Evolutionary conservation across 2,888 invertebrate species (phyloP).

Genomic region (Platynereis dumerilii): DNA sequence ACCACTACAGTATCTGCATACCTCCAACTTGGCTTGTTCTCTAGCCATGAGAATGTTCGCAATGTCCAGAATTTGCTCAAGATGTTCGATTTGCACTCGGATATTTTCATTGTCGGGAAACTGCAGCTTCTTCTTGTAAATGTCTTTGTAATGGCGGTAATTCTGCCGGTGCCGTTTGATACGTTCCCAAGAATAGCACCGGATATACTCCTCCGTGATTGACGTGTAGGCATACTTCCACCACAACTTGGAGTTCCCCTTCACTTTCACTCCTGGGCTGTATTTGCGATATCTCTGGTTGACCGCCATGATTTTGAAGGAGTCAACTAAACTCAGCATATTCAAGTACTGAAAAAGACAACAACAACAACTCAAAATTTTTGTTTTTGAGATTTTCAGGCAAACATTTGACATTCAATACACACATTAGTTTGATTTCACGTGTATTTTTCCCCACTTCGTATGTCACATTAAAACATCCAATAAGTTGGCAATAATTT

Average conservation of each 20-base stretch:
- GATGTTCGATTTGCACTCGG: constrained; percentile 75
- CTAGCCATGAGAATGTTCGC: constrained; percentile 79
- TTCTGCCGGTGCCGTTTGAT: constrained; percentile 73
- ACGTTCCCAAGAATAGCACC: constrained; percentile 77
- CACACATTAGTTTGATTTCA: too few species aligned
- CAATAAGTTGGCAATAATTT: too few species aligned
- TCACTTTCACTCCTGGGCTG: constrained; percentile 69
- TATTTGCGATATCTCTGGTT: constrained; percentile 73
- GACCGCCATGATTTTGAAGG: constrained; percentile 70
- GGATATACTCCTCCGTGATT: constrained; percentile 74
- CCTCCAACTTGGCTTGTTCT: constrained; percentile 80
- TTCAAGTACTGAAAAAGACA: constrained; percentile 70
- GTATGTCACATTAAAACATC: too few species aligned
- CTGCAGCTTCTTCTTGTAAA: constrained; percentile 75
- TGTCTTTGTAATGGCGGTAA: constrained; percentile 74
- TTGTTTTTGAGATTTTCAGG: too few species aligned
- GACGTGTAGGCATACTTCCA: constrained; percentile 79
- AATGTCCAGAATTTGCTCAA: constrained; percentile 77
- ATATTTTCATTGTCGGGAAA: constrained; percentile 78
- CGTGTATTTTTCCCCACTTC: too few species aligned
- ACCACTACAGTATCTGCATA: constrained; percentile 56
- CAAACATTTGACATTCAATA: too few species aligned
- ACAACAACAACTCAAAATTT: not conserved
- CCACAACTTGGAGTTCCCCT: constrained; percentile 73
- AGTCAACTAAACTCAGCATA: constrained; percentile 63